phyloP scores from a whole-genome alignment of 2,113 vertebrate species.

The Ifrita kowaldi region DNA sequence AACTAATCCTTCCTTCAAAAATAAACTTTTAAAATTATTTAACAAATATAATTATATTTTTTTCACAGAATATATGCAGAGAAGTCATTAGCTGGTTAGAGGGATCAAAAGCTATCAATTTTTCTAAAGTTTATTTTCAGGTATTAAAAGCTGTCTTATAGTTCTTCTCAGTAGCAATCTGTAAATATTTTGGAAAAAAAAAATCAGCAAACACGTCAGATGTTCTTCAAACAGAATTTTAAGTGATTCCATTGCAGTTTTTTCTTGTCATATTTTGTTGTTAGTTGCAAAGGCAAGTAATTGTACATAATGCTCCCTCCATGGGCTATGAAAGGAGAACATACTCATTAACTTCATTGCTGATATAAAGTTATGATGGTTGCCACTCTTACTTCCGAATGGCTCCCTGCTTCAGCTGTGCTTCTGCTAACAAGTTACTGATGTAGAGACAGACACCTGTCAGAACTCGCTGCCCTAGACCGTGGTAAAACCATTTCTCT shows the following conservation, averaged over 20 bases:
- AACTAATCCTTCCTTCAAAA: background rate
- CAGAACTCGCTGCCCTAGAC: background rate
- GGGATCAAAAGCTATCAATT: background rate
- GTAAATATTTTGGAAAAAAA: background rate
- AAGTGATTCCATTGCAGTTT: background rate
- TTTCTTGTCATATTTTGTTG: background rate
- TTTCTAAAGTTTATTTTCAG: background rate
- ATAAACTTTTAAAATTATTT: background rate
- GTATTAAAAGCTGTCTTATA: background rate
- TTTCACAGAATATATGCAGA: background rate
- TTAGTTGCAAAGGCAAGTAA: background rate
- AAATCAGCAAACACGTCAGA: background rate
- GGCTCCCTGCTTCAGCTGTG: background rate
- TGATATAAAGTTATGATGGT: background rate
- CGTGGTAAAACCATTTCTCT: background rate
- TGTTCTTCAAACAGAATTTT: background rate
- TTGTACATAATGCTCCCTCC: background rate
- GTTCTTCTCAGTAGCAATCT: background rate
- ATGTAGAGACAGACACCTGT: background rate
- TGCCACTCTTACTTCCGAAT: background rate
- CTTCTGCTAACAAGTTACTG: background rate
- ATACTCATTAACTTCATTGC: background rate
- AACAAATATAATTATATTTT: background rate
- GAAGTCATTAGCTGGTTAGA: background rate
- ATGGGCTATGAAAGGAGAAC: background rate